Evolutionary conservation across 2,113 vertebrate species (phyloP).

Genomic region (Chloebia gouldiae): DNA sequence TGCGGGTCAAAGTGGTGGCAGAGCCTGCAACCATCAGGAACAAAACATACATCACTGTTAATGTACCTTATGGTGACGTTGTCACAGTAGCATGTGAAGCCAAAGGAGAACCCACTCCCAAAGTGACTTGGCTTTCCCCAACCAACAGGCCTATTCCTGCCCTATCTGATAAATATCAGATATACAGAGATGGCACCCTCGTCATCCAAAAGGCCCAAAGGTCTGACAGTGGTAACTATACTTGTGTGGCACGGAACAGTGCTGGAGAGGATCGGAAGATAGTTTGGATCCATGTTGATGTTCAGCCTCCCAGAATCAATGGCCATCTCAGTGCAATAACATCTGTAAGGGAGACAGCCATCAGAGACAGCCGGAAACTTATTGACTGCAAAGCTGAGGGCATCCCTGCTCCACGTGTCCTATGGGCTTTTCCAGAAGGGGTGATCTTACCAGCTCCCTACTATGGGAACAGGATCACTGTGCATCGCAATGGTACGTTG

Average conservation of each 20-base stretch:
- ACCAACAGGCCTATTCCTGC: slow-evolving; percentile 74
- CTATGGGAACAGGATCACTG: slow-evolving; percentile 80
- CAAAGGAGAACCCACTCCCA: slow-evolving; percentile 80
- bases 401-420: slow-evolving; percentile 75
- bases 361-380: slow-evolving; percentile 70
- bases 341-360: slow-evolving; percentile 66
- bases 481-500: slow-evolving; percentile 88
- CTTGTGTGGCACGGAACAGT: slow-evolving; percentile 79
- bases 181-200: slow-evolving; percentile 81
- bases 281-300: slow-evolving; percentile 72
- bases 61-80: slow-evolving; percentile 80
- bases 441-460: slow-evolving; percentile 86
- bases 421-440: slow-evolving; percentile 89
- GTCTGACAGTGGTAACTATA: slow-evolving; percentile 90
- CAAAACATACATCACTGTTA: slow-evolving; percentile 54
- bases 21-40: slow-evolving; percentile 76
- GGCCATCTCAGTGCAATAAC: slow-evolving; percentile 66
- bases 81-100: slow-evolving; percentile 75
- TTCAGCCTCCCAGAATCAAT: slow-evolving; percentile 83
- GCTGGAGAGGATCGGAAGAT: slow-evolving; percentile 83
- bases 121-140: slow-evolving; percentile 86
- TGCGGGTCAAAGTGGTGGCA: slow-evolving; percentile 79
- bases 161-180: slow-evolving; percentile 79
- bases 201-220: slow-evolving; percentile 84
- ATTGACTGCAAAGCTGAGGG: slow-evolving; percentile 84